Conservation (phyloP, 1,140 invertebrate genomes). For the Agrilus planipennis region DNA sequence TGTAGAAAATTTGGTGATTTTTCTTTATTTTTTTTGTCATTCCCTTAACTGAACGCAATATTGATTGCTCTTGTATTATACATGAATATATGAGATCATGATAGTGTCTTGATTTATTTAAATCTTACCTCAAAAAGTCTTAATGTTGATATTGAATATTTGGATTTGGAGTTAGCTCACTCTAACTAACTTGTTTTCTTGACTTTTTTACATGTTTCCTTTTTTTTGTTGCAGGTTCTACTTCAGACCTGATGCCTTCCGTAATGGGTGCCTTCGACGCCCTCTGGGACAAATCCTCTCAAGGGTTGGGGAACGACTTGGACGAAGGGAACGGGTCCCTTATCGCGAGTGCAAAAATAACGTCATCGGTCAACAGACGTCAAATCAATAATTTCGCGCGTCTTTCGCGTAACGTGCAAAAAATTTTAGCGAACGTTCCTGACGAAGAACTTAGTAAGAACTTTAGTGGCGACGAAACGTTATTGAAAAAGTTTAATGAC, state of each 20-base stretch:
- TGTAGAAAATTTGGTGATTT: no score
- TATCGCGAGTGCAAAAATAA: slow-evolving; percentile 18
- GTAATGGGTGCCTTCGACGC: slow-evolving; percentile 32
- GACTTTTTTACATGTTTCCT: no score
- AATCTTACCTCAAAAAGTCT: no score
- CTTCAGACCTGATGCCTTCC: slow-evolving; percentile 32
- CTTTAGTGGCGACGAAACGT: slow-evolving; percentile 4
- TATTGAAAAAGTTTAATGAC: slow-evolving; percentile 26
- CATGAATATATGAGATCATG: no score
- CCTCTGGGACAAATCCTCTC: slow-evolving; percentile 17
- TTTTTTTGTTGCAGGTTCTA: slow-evolving; percentile 26
- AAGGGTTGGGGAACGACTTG: slow-evolving; percentile 10
- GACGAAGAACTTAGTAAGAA: slow-evolving; percentile 35
- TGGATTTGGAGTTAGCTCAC: no score
- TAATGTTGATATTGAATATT: no score
- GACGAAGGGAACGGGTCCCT: slow-evolving; percentile 9
- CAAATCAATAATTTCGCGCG: slow-evolving; percentile 36
- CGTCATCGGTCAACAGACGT: no score
- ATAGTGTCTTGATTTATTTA: no score
- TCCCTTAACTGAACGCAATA: no score
- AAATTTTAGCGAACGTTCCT: slow-evolving; percentile 40
- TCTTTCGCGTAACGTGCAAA: slow-evolving; percentile 44
- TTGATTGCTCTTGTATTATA: no score
- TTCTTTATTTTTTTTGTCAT: no score
- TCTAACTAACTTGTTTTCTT: no score